A percentile compares a stretch with the other conserved stretches of the same genome.
Conservation (phyloP, 37 sponge, comb jelly and placozoan genomes). For the Bolinopsis microptera region DNA sequence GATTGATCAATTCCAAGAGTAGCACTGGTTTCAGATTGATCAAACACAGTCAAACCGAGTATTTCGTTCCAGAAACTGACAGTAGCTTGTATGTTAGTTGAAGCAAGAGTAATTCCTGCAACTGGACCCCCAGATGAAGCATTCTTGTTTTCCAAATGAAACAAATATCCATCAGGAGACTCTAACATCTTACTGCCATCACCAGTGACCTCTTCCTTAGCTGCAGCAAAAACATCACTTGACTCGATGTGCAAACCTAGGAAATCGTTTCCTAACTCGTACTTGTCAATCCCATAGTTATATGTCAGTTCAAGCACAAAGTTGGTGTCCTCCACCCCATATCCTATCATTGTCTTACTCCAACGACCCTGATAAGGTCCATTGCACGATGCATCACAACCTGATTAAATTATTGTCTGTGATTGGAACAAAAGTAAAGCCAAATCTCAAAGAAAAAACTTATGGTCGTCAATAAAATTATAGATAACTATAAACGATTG, state of each 20-base stretch:
- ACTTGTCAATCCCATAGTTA: constrained; percentile 83
- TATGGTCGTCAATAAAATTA: neutral
- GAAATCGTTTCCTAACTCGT: constrained; percentile 77
- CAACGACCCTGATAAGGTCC: constrained; percentile 85
- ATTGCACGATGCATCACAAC: constrained; percentile 49
- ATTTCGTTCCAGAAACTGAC: neutral
- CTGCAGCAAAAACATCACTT: neutral
- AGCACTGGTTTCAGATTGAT: neutral
- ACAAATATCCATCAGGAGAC: constrained; percentile 27
- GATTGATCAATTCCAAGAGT: constrained; percentile 17
- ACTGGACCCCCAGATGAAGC: neutral
- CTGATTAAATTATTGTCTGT: neutral
- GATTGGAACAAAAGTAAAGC: neutral
- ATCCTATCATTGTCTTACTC: constrained; percentile 89
- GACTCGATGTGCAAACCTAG: constrained; percentile 60
- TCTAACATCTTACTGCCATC: constrained; percentile 29
- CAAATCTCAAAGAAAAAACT: neutral
- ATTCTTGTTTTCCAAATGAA: neutral
- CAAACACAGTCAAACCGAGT: neutral
- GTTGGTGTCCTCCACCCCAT: constrained; percentile 77
- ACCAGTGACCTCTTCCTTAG: constrained; percentile 65
- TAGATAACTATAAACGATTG: neutral
- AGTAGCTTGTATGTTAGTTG: constrained; percentile 5
- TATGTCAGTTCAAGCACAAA: constrained; percentile 85
- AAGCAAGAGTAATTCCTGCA: constrained; percentile 17